Conservation (phyloP, 2,113 vertebrate genomes). For the Thalassoma bifasciatum region DNA sequence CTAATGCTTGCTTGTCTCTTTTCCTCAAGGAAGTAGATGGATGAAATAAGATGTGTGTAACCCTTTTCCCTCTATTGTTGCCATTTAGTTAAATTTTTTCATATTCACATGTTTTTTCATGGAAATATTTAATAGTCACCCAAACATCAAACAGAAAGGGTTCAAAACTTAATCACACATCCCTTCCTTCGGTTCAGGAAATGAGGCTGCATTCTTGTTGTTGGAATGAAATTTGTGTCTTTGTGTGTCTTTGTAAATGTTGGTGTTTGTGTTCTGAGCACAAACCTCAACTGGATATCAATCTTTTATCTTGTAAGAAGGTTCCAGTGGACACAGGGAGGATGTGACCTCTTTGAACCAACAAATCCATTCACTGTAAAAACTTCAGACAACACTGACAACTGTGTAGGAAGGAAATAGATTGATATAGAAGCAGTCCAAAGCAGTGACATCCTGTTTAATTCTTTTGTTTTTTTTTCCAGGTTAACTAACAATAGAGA, state of each 20-base stretch:
- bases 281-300: background rate
- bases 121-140: too few relatives aligned
- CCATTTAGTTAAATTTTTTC: too few relatives aligned
- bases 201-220: conserved; percentile 4
- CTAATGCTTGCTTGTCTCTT: conserved; percentile 5
- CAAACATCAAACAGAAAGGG: background rate
- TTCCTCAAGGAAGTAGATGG: conserved; percentile 38
- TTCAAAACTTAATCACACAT: conserved; percentile 2
- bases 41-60: conserved; percentile 23
- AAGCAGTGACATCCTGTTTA: conserved; percentile 55
- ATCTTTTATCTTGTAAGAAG: conserved; percentile 6
- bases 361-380: conserved; percentile 28
- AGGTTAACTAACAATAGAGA: conserved; percentile 35
- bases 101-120: background rate
- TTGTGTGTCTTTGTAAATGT: background rate
- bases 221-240: background rate
- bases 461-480: conserved; percentile 35
- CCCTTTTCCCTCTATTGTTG: background rate
- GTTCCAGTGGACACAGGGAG: conserved; percentile 9
- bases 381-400: conserved; percentile 3
- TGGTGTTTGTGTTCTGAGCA: conserved; percentile 10
- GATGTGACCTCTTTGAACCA: conserved; percentile 44
- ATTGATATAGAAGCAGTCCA: conserved; percentile 47
- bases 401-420: conserved; percentile 33
- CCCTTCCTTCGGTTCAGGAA: conserved; percentile 1